Percentiles rank a stretch among this genome's conserved stretches.
Evolutionary conservation across 2,113 vertebrate genomes (phyloP).

Genomic region (Vimba vimba): DNA sequence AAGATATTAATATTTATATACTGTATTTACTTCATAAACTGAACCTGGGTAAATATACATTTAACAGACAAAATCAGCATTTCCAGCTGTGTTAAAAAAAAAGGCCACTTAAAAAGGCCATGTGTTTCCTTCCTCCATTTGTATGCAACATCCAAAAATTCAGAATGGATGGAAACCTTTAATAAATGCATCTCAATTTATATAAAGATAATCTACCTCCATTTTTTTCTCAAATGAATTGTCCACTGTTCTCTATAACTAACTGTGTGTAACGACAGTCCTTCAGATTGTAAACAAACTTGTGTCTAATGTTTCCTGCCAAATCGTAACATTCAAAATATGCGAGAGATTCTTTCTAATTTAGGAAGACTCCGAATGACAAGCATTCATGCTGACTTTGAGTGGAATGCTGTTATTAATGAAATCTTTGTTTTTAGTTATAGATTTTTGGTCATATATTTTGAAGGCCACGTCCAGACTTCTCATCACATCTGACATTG

Average conservation of each 20-base stretch:
- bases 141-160: background rate
- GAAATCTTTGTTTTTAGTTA: background rate
- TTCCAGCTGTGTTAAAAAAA: background rate
- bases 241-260: background rate
- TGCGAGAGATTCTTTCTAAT: conserved; percentile 14
- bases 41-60: no score
- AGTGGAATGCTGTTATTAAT: conserved; percentile 8
- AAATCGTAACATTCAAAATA: conserved; percentile 21
- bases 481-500: conserved; percentile 14
- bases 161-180: background rate
- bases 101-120: background rate
- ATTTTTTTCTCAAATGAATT: background rate
- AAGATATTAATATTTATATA: no score
- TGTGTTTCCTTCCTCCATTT: background rate
- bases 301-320: conserved; percentile 13
- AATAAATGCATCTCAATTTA: background rate
- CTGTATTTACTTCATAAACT: no score
- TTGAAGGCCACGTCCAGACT: background rate
- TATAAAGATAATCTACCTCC: background rate
- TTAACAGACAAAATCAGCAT: background rate
- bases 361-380: background rate
- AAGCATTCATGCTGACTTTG: conserved; percentile 5
- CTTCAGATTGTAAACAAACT: conserved; percentile 12
- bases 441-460: background rate
- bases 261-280: background rate